Evolutionary conservation across 2,888 invertebrate species (phyloP).

Genomic region (Chironomus tentans): DNA sequence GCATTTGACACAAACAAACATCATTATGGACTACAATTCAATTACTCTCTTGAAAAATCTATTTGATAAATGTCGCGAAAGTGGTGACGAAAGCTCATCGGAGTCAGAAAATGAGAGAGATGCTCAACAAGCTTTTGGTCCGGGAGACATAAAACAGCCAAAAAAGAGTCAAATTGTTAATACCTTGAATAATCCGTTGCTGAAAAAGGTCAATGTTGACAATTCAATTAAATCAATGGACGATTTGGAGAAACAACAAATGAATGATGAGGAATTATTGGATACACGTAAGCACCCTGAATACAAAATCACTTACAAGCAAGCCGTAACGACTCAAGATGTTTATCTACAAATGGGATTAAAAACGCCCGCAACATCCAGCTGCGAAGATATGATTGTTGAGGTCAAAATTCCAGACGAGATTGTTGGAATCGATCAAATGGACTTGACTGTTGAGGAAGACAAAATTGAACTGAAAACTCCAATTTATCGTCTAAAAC

Average conservation of each 20-base stretch:
- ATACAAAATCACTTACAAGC: constrained; percentile 75
- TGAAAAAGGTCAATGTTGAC: neutral
- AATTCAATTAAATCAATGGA: constrained; percentile 31
- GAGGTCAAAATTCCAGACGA: constrained; percentile 68
- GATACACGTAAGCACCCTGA: constrained; percentile 59
- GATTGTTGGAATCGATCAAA: constrained; percentile 51
- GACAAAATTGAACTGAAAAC: constrained; percentile 54
- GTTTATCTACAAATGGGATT: constrained; percentile 76
- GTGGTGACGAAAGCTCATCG: neutral
- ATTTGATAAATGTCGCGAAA: neutral
- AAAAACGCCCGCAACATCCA: constrained; percentile 66
- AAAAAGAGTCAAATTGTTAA: neutral
- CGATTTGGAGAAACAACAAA: constrained; percentile 43
- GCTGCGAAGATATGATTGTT: constrained; percentile 82
- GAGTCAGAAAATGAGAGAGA: neutral
- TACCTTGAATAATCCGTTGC: constrained; percentile 8
- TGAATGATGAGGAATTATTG: constrained; percentile 46
- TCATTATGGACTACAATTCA: constrained; percentile 10
- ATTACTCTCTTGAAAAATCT: constrained; percentile 15
- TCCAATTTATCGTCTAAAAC: constrained; percentile 55
- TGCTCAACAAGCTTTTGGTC: neutral
- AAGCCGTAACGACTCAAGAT: constrained; percentile 76
- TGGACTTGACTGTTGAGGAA: constrained; percentile 60
- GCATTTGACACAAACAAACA: neutral
- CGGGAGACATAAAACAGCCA: neutral